Percentiles rank a stretch among this genome's conserved stretches.
phyloP scores from a whole-genome alignment of 2,888 invertebrate genomes.

The Aethes cnicana region DNA sequence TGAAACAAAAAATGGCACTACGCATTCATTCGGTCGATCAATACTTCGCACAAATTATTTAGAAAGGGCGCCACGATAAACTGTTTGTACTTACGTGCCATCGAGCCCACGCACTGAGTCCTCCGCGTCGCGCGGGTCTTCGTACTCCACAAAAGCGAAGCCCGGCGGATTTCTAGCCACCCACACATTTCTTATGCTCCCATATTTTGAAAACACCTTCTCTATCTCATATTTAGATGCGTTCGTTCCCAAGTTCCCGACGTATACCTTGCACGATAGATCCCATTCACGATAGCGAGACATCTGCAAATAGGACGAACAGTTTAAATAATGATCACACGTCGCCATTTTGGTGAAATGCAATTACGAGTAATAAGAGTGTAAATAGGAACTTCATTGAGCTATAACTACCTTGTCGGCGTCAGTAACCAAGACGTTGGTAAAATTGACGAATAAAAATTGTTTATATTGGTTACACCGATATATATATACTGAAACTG shows the following conservation, averaged over 20 bases:
- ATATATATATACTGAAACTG: no score
- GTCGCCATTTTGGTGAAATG: conserved; percentile 49
- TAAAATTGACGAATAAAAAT: no score
- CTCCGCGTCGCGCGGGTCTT: conserved; percentile 94
- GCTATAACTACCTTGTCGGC: no score
- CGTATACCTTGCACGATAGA: conserved; percentile 94
- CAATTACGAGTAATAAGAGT: no score
- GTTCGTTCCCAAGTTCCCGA: conserved; percentile 94
- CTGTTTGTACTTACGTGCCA: conserved; percentile 80
- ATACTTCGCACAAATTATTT: conserved; percentile 2
- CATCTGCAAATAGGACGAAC: no score
- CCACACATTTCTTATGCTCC: conserved; percentile 95
- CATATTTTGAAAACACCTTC: conserved; percentile 93
- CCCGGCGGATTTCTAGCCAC: conserved; percentile 96
- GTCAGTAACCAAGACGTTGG: no score
- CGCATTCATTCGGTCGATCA: background rate
- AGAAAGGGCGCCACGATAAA: conserved; percentile 6
- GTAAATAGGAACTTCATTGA: no score
- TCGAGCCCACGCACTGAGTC: conserved; percentile 92
- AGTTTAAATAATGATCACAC: no score
- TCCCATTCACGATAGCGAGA: conserved; percentile 91
- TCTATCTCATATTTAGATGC: conserved; percentile 95
- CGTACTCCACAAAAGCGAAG: conserved; percentile 94
- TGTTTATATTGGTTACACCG: no score
- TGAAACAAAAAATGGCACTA: background rate